phyloP scores from a whole-genome alignment of 2,797 vertebrate species.

The Tolypeutes matacus region DNA sequence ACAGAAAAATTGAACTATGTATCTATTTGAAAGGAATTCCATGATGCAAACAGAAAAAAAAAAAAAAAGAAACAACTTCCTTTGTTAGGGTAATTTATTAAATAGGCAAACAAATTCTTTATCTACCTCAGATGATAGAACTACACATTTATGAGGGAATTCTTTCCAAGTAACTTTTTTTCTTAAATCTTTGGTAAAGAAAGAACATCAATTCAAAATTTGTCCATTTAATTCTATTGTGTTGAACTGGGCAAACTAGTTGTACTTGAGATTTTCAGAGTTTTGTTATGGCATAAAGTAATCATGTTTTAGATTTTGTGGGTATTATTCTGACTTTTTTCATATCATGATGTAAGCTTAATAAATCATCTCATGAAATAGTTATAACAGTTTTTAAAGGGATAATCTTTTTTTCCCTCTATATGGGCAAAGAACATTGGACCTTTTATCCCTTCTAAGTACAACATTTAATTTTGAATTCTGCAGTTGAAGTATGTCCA shows the following conservation, averaged over 20 bases:
- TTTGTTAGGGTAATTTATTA: background rate
- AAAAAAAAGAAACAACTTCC: too few relatives aligned
- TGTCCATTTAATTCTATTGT: background rate
- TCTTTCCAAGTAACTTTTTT: too few relatives aligned
- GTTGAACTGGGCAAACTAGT: too few relatives aligned
- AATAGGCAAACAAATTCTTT: background rate
- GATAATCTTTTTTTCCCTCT: background rate
- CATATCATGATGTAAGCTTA: background rate
- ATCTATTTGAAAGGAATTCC: too few relatives aligned
- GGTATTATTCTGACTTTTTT: background rate
- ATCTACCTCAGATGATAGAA: background rate
- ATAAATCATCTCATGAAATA: background rate
- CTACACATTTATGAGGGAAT: background rate
- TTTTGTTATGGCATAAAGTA: background rate
- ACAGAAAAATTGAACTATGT: background rate
- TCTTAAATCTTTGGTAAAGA: background rate
- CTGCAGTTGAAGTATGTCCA: background rate
- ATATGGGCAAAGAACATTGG: background rate
- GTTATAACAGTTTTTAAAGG: background rate
- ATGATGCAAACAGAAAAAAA: background rate
- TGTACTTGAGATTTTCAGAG: background rate
- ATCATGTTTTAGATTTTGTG: background rate
- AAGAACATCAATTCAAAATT: background rate
- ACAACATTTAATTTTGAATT: too few relatives aligned
- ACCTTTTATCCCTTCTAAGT: background rate